phyloP scores from a whole-genome alignment of 35 echinoderm and acorn worm species.

The Ptychodera flava region DNA sequence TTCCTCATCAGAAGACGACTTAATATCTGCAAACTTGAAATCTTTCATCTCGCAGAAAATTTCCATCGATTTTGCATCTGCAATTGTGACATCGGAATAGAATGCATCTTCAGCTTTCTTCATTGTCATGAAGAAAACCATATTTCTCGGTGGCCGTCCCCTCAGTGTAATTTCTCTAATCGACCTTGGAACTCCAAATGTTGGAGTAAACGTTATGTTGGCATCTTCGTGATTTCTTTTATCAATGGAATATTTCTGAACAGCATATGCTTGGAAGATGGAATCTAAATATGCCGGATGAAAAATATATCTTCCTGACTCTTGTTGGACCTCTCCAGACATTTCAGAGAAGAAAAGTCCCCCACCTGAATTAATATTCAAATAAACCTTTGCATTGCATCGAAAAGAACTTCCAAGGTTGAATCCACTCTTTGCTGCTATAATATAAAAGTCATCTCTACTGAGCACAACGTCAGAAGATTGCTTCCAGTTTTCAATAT shows the following conservation, averaged over 20 bases:
- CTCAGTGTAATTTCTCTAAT: neutral
- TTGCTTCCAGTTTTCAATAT: neutral
- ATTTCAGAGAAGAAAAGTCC: conserved; percentile 6
- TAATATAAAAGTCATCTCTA: neutral
- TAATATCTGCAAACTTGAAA: neutral
- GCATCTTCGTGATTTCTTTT: neutral
- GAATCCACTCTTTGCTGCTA: conserved; percentile 7
- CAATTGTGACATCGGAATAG: neutral
- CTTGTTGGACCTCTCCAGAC: neutral
- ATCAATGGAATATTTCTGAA: conserved; percentile 40
- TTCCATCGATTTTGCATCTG: conserved; percentile 56
- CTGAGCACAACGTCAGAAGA: conserved; percentile 10
- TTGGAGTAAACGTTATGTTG: neutral
- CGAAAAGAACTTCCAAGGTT: conserved; percentile 21
- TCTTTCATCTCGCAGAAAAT: conserved; percentile 60
- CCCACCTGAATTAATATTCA: neutral
- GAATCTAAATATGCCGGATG: conserved; percentile 47
- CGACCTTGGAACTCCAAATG: neutral
- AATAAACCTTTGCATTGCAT: neutral
- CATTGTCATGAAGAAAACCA: conserved; percentile 18
- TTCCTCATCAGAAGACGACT: neutral
- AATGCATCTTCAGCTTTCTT: neutral
- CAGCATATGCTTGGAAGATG: conserved; percentile 20
- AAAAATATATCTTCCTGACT: conserved; percentile 10
- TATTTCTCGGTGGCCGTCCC: neutral